A percentile compares a stretch with the other conserved stretches of the same genome.
Evolutionary conservation across 2,888 invertebrate genomes (phyloP).

Genomic region (Chrysomela aeneicollis): DNA sequence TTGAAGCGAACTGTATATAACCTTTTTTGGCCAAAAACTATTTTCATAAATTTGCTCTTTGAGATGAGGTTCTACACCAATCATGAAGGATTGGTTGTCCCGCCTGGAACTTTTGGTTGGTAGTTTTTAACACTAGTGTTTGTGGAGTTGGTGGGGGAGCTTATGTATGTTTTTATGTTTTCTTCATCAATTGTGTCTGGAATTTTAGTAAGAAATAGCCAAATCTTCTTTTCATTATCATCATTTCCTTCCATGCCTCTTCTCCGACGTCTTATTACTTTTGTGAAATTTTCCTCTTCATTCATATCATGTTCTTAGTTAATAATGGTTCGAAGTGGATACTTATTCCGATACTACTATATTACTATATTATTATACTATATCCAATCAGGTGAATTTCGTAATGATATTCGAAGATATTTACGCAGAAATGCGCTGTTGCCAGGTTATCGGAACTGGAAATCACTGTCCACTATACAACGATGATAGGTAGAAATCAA

Average conservation of each 20-base stretch:
- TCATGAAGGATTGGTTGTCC: constrained; percentile 8
- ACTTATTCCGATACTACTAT: too few species aligned
- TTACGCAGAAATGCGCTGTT: too few species aligned
- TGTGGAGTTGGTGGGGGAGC: constrained; percentile 7
- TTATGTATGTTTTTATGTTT: constrained; percentile 9
- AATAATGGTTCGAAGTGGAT: too few species aligned
- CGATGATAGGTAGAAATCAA: too few species aligned
- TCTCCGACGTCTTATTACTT: constrained; percentile 7
- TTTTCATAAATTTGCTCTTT: constrained; percentile 3
- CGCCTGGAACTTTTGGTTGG: constrained; percentile 12
- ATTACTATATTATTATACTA: too few species aligned
- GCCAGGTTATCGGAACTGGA: too few species aligned
- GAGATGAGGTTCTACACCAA: constrained; percentile 3
- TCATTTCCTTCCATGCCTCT: constrained; percentile 12
- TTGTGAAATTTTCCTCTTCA: not conserved
- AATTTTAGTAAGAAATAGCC: constrained; percentile 9
- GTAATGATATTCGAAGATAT: too few species aligned
- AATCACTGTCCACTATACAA: too few species aligned
- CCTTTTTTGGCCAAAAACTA: constrained; percentile 7
- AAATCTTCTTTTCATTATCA: constrained; percentile 9
- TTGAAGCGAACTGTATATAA: constrained; percentile 15
- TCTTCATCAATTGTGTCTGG: constrained; percentile 8
- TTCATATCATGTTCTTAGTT: constrained; percentile 1
- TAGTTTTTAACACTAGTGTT: constrained; percentile 10
- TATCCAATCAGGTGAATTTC: too few species aligned